Conservation (phyloP, 2,113 vertebrate species). For the Psettodes erumei region DNA sequence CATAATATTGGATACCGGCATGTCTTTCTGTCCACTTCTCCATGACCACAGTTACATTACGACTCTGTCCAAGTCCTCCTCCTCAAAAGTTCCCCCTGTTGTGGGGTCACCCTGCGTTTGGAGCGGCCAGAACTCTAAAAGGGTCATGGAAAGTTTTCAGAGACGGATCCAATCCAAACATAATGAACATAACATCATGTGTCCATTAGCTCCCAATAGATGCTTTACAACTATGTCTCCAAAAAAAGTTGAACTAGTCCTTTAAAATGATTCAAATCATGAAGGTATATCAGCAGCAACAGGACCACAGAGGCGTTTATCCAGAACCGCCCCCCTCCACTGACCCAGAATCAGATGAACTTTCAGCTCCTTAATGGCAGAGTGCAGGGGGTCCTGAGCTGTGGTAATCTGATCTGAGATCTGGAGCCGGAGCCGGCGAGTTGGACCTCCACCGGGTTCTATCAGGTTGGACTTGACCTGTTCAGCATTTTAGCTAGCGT, state of each 20-base stretch:
- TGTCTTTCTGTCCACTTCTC: not conserved
- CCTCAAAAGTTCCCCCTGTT: not conserved
- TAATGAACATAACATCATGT: no score
- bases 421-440: conserved; percentile 13
- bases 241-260: no score
- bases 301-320: conserved; percentile 33
- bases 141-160: not conserved
- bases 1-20: not conserved
- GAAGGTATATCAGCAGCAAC: conserved; percentile 2
- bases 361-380: conserved; percentile 7
- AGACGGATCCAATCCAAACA: not conserved
- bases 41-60: not conserved
- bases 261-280: no score
- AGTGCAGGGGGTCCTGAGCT: conserved; percentile 10
- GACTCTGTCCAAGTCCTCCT: not conserved
- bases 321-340: not conserved
- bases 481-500: conserved; percentile 69
- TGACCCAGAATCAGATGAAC: conserved; percentile 44
- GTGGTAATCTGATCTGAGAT: conserved; percentile 65
- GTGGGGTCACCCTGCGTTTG: not conserved
- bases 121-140: not conserved
- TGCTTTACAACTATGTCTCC: no score
- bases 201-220: not conserved
- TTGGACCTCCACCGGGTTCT: conserved; percentile 34
- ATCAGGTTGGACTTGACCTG: conserved; percentile 67